Conservation (phyloP, 2,113 vertebrate species). For the Rhea pennata region DNA sequence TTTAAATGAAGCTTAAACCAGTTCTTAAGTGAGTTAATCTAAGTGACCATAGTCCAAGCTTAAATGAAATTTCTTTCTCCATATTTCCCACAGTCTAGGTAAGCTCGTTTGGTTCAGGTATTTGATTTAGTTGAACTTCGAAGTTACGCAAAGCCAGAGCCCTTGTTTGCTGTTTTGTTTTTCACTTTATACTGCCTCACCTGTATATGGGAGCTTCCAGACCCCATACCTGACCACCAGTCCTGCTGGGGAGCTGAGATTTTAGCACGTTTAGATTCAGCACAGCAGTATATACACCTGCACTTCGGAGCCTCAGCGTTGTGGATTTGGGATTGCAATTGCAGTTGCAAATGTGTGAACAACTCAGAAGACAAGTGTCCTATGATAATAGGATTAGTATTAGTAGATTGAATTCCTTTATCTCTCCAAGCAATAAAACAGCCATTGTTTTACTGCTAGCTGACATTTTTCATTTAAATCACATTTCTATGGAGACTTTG, state of each 20-base stretch:
- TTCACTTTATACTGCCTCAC: background rate
- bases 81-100: background rate
- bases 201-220: background rate
- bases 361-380: background rate
- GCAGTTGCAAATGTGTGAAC: background rate
- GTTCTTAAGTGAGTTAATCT: background rate
- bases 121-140: background rate
- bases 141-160: background rate
- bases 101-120: background rate
- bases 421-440: background rate
- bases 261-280: background rate
- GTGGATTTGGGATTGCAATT: background rate
- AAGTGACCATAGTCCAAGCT: background rate
- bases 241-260: background rate
- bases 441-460: background rate
- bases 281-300: background rate
- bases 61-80: background rate
- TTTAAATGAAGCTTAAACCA: background rate
- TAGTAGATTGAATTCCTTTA: slow-evolving; percentile 1
- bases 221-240: background rate
- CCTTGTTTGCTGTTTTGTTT: background rate
- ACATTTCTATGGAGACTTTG: background rate
- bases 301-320: accelerated
- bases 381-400: background rate
- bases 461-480: slow-evolving; percentile 5